phyloP scores from a whole-genome alignment of 2,797 vertebrate genomes.

The Geotrypetes seraphini region DNA sequence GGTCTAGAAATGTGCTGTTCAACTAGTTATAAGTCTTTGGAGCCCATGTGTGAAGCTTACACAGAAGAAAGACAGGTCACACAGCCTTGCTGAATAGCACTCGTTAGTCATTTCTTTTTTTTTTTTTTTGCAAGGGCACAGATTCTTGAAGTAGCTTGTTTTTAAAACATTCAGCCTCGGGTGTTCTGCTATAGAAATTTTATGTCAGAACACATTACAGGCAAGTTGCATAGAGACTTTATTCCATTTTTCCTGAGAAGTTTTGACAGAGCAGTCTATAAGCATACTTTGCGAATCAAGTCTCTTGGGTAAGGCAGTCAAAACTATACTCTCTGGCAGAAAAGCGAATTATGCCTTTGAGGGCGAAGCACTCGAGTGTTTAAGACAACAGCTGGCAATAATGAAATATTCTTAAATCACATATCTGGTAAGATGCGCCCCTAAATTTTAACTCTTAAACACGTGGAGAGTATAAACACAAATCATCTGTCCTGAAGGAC shows the following conservation, averaged over 20 bases:
- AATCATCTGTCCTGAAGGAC: no score
- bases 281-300: slow-evolving; percentile 11
- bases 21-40: no score
- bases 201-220: background rate
- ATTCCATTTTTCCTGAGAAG: background rate
- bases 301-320: background rate
- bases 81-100: no score
- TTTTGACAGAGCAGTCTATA: slow-evolving; percentile 2
- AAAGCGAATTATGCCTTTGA: background rate
- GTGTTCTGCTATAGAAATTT: background rate
- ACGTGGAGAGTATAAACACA: no score
- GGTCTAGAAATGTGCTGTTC: no score
- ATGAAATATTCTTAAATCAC: slow-evolving; percentile 5
- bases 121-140: background rate
- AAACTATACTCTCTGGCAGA: background rate
- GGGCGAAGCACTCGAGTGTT: background rate
- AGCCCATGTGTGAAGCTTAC: no score
- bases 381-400: background rate
- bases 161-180: background rate
- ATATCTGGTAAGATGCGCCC: no score
- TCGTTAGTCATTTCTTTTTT: background rate
- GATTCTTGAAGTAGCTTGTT: background rate
- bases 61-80: no score
- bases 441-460: no score
- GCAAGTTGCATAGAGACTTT: background rate